Evolutionary conservation across 92 coral and sea anemone species (phyloP).

Genomic region (Parazoanthus swiftii): DNA sequence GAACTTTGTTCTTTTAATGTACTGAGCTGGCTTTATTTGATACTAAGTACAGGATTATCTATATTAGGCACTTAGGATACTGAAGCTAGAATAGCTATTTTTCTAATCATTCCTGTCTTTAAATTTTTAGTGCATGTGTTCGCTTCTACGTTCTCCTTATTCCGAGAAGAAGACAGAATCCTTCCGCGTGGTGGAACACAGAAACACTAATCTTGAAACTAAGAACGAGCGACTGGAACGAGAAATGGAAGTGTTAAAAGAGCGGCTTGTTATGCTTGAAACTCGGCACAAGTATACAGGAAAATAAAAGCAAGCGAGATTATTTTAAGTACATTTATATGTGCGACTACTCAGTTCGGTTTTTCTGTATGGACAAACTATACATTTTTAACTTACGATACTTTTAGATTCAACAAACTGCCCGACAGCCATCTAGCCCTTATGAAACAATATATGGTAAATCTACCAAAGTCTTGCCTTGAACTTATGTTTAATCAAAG

Average conservation of each 20-base stretch:
- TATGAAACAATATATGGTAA: too few species aligned
- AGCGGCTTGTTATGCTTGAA: background rate
- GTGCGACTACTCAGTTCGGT: too few species aligned
- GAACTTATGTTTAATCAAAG: too few species aligned
- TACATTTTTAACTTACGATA: too few species aligned
- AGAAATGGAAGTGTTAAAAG: slow-evolving; percentile 19
- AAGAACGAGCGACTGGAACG: slow-evolving; percentile 22
- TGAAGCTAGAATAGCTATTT: background rate
- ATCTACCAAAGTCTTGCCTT: too few species aligned
- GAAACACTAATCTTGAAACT: background rate
- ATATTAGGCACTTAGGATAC: background rate
- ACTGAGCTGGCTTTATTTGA: background rate
- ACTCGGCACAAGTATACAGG: background rate
- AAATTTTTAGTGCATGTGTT: slow-evolving; percentile 7
- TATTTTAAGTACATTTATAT: too few species aligned
- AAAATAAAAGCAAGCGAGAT: background rate
- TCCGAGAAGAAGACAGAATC: background rate
- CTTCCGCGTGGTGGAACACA: background rate
- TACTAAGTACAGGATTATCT: background rate
- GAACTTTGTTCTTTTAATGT: background rate
- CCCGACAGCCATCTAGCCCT: too few species aligned
- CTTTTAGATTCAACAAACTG: too few species aligned
- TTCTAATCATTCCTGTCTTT: background rate
- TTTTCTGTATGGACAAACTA: too few species aligned
- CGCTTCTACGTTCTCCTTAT: background rate